Evolutionary conservation across 2,113 vertebrate genomes (phyloP).

Genomic region (Phainopepla nitens): DNA sequence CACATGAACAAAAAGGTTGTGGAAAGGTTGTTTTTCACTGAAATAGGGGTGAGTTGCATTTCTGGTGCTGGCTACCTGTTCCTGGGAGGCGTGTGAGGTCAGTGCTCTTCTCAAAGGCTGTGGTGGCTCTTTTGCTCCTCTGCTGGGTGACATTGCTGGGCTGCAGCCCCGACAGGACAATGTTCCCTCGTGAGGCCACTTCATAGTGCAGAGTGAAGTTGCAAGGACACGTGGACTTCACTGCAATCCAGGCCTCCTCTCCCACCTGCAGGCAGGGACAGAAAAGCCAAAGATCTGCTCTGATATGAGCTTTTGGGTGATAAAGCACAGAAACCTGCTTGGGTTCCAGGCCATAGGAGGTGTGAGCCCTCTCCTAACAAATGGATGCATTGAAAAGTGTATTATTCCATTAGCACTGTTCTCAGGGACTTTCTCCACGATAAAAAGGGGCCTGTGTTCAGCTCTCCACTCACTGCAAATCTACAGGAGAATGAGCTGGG

Average conservation of each 20-base stretch:
- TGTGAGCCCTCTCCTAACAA: background rate
- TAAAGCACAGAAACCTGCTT: background rate
- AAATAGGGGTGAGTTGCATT: background rate
- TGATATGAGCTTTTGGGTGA: background rate
- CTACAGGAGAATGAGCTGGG: background rate
- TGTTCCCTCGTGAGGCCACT: constrained; percentile 86
- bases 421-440: background rate
- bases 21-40: background rate
- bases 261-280: constrained; percentile 75
- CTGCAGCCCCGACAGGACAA: constrained; percentile 83
- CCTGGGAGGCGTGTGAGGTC: constrained; percentile 63
- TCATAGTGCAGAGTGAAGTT: constrained; percentile 90
- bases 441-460: background rate
- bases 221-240: constrained; percentile 90
- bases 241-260: constrained; percentile 78
- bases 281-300: background rate
- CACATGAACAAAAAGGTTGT: background rate
- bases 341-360: background rate
- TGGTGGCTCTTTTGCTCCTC: constrained; percentile 73
- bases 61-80: constrained; percentile 40
- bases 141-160: constrained; percentile 70
- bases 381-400: background rate
- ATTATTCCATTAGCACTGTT: background rate
- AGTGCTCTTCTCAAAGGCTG: constrained; percentile 73
- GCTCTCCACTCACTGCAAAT: background rate